Evolutionary conservation across 2,113 vertebrate species (phyloP), one percentile per base, ranked within the genome.

Genomic region (Tetrax tetrax): DNA sequence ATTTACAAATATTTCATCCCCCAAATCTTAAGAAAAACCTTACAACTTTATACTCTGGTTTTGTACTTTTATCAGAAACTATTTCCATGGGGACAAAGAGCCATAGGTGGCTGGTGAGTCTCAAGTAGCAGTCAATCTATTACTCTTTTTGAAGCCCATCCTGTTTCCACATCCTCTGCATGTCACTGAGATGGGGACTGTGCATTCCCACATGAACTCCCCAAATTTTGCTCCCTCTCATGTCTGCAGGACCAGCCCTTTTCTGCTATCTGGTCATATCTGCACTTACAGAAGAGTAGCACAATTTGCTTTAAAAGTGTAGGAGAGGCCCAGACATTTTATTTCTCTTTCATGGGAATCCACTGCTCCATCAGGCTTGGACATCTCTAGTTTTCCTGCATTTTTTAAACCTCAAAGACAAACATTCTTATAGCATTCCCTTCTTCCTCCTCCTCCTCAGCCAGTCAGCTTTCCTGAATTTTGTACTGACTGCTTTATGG

Each of bases 271-370:
- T 83, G 12, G 19, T 65, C 64, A 23, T 10, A 83, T 41, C 19
- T 87, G 28, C 8, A 22, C 37, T 75, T 50, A 28, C 2, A 56
- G 23, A 88, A 63, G 68, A 75, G 69, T 1, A 11, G 60, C 31
- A 76, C 10, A 75, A 72, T 72, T 76, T 79, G 57, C 31, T 41
- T 78, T 65, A 65, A 20, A 90, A 78, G 33, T 72, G n/a, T 47
- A 89, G 61, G 60, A 89, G 41, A 87, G 77, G 81, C 37, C 37
- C 54, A 93, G 31, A 87, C 18, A 54, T 51, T 70, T 83, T 31
- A 86, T 96, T 97, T 97, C 94, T 96, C 96, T 96, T 96, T 96
- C 92, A 76, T 91, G 92, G 96, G 89, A 97, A 96, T 94, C 95
- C 87, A 96, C 89, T 97, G 96, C 96, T 97, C 96, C 95, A 97